Conservation (phyloP, 2,888 invertebrate genomes). For the Tetramorium bicarinatum region DNA sequence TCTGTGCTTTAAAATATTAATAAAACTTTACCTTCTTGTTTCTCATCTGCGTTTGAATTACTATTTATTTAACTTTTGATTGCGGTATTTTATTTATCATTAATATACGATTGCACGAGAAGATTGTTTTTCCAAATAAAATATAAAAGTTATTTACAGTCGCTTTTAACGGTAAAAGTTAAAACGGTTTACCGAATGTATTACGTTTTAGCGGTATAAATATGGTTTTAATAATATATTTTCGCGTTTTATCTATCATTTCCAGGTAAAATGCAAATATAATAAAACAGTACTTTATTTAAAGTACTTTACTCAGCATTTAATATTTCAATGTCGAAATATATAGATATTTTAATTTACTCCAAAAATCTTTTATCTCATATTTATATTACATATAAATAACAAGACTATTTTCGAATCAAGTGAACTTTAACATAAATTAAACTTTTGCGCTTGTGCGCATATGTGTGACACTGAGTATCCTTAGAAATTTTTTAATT, state of each 20-base stretch:
- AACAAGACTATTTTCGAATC: background rate
- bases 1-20: slow-evolving; percentile 3
- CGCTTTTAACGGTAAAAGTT: background rate
- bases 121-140: background rate
- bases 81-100: background rate
- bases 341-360: background rate
- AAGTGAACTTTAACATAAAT: background rate
- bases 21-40: background rate
- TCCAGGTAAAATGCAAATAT: background rate
- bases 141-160: background rate
- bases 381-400: background rate
- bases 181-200: background rate
- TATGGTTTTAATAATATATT: background rate
- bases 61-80: background rate
- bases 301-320: background rate
- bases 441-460: background rate
- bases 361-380: background rate
- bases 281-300: background rate
- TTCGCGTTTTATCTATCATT: background rate
- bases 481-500: too few relatives aligned
- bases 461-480: too few relatives aligned
- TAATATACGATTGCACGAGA: background rate
- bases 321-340: background rate
- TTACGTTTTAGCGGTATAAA: background rate
- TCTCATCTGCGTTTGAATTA: background rate